phyloP scores from a whole-genome alignment of 2,888 invertebrate genomes.

The Himalopsyche kuldschensis region DNA sequence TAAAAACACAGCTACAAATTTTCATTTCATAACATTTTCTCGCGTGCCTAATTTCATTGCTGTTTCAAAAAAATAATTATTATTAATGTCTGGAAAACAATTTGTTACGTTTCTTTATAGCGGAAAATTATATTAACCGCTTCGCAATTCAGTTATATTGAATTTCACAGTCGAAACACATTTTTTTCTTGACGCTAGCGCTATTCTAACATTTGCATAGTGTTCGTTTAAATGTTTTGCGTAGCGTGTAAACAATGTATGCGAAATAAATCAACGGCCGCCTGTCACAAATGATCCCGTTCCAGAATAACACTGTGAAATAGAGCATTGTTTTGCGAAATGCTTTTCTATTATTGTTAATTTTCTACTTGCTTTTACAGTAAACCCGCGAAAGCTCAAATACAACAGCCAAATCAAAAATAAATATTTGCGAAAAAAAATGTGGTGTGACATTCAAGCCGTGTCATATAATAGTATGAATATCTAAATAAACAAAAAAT shows the following conservation, averaged over 20 bases:
- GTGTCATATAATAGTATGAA: no score
- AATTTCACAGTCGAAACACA: not conserved
- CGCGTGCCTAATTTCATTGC: no score
- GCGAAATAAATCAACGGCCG: conserved; percentile 38
- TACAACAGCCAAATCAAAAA: not conserved
- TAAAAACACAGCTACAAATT: no score
- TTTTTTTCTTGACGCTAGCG: not conserved
- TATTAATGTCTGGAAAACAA: not conserved
- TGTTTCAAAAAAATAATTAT: not conserved
- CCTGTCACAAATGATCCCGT: conserved; percentile 37
- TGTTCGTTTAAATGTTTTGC: conserved; percentile 31
- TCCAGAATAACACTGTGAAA: conserved; percentile 25
- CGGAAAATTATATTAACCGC: not conserved
- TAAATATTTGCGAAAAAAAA: not conserved
- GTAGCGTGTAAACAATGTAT: conserved; percentile 39
- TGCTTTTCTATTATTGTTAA: conserved; percentile 5
- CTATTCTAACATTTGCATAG: conserved; percentile 35
- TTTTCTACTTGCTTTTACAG: not conserved
- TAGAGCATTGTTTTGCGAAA: conserved; percentile 12
- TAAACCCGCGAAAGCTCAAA: not conserved
- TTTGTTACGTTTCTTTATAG: not conserved
- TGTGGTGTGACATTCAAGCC: no score
- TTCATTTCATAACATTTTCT: no score
- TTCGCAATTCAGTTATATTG: not conserved
- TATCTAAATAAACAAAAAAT: no score